Base-by-base conservation (phyloP, 2,113 vertebrate species). In the Tamias sibiricus region DNA sequence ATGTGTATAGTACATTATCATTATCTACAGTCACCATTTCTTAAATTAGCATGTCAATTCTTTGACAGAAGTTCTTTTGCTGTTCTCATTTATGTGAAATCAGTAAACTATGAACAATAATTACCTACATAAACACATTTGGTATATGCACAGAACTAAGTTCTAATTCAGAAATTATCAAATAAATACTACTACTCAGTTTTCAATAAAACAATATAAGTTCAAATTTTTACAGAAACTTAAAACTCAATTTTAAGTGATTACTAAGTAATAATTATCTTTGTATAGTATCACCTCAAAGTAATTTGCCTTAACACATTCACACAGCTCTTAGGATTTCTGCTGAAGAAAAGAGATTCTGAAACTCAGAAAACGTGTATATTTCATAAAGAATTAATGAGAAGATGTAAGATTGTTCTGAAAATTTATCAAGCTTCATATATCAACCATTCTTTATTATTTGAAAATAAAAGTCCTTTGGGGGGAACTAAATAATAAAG, bases 131-230 rank as follows among this genome's bases (percentile, higher is more conserved):
- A 88, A 49, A n/a, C 4, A 89, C 22, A 40, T 72, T 95, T 89
- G 11, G 66, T 77, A 77, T 82, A 87, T 77, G 30, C 59, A 72
- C 49, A 76, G 54, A 83, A 87, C 66, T 83, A 66, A 90, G 12
- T 19, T 79, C 5, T 47, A 86, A 37, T 88, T 91, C 47, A 77
- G 47, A 14, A 69, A 54, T 62, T 90, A 75, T 76, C 19, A 66
- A 75, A 77, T 59, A 5, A 77, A 72, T 32, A n/a, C 16, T 6
- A 49, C 40, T 79, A 32, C 24, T 91, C 83, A 62, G 12, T 57
- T 82, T 95, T 95, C 37, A 66, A 69, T 77, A 75, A 87, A 93
- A 62, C 52, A 42, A 37, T 35, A 72, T 64, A 76, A 90, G 5
- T 11, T 24, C 30, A 90, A 77, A 49, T 87, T 87, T 47, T 59